These are phyloP conservation scores for Leptopterna dolabrata DNA, from an alignment of 2,888 invertebrate genomes.

Conservation along the genomic window DNA sequence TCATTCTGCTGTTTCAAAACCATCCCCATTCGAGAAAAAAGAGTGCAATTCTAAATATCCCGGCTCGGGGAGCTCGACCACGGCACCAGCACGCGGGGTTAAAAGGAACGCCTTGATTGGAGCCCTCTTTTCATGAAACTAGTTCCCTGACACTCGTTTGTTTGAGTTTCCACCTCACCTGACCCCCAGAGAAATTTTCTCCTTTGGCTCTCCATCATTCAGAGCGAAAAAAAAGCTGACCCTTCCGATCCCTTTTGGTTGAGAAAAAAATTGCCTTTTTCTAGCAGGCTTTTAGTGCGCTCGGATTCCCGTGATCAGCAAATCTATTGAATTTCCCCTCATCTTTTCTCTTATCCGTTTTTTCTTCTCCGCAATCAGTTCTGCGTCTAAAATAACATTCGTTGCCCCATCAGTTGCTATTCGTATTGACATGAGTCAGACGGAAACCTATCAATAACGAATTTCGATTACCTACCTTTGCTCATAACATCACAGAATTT, in stretches of 20 bases:
- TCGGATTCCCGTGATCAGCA: slow-evolving; percentile 32
- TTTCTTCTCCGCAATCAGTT: too few species aligned
- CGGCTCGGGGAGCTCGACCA: not conserved
- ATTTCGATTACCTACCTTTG: too few species aligned
- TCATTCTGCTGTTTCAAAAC: not conserved
- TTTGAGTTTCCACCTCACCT: slow-evolving; percentile 48
- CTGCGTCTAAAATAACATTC: too few species aligned
- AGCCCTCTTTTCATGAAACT: slow-evolving; percentile 32
- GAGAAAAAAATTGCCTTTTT: not conserved
- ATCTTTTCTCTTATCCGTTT: not conserved
- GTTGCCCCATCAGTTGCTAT: too few species aligned
- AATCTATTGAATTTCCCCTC: not conserved
- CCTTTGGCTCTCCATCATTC: slow-evolving; percentile 14
- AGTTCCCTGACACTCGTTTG: slow-evolving; percentile 19
- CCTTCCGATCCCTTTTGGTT: slow-evolving; percentile 1
- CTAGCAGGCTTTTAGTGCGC: slow-evolving; percentile 22
- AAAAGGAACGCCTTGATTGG: slow-evolving; percentile 39
- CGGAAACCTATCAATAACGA: too few species aligned
- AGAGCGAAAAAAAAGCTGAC: slow-evolving; percentile 19
- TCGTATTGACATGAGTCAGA: too few species aligned
- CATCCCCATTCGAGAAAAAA: not conserved
- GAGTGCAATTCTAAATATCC: not conserved
- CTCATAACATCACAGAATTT: too few species aligned
- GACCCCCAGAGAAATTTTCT: slow-evolving; percentile 41
- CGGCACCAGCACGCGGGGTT: not conserved